Base-by-base conservation (phyloP, 2,113 vertebrate species). In the Bos indicus region DNA sequence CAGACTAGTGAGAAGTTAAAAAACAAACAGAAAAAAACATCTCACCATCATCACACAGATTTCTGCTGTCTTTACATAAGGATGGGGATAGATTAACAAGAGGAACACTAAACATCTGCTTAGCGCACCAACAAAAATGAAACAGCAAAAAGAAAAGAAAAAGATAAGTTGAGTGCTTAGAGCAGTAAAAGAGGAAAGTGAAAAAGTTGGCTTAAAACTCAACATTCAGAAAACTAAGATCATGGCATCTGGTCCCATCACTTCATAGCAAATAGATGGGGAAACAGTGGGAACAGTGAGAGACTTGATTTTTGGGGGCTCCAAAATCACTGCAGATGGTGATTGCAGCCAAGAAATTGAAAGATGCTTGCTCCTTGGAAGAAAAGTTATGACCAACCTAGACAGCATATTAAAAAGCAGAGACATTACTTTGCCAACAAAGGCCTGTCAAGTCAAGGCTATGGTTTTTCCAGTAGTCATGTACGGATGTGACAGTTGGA, bases 111-210 rank as follows among this genome's bases (percentile, higher is more conserved):
- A 94, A 74, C 15, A 9, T 59, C 88, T 81, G 19, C 62, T 74
- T 33, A 74, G 36, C 26, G 12, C 30, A 56, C 9, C 4, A 46
- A 77, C 12, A 48, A 94, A 81, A 19, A 86, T 43, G 6, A 36
- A 60, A 33, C 21, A 28, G 19, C 19, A 84, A 36, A 46, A 94
- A 91, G 23, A 64, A 92, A 88, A 62, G 17, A 46, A 88, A 84
- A 89, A 14, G 64, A 33, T 60, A 46, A 74, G 46, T 33, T 84
- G 46, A 86, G 46, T 64, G 40, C 15, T 91, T 67, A 54, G 82
- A 97, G 26, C 43, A 67, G 9, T 84, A 43, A 96, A 78, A 48
- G n/a, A 71, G 17, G 17, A 67, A 17, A 67, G n/a, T 36, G 64
- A 67, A 67, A 67, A 67, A 67, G 64, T 3, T 71, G 64, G 19